These are phyloP conservation scores for Nomada lathburiana DNA, from an alignment of 2,888 invertebrate genomes.

Conservation along the genomic window DNA sequence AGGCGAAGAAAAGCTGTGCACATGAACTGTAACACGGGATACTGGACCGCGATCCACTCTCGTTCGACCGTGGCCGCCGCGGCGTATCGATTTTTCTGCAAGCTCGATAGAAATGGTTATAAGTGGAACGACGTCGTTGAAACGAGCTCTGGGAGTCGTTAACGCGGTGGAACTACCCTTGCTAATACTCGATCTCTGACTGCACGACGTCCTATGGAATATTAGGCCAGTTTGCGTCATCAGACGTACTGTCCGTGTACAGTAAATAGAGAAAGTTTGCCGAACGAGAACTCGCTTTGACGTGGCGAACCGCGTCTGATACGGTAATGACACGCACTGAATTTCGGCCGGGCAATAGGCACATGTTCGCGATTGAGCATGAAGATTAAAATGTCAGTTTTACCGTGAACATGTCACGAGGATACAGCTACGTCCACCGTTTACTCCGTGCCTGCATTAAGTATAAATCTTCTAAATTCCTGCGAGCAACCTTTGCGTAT, in stretches of 20 bases:
- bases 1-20: slow-evolving; percentile 9
- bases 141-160: slow-evolving; percentile 32
- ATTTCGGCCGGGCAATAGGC: too few relatives aligned
- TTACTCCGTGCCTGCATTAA: too few relatives aligned
- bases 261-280: neutral
- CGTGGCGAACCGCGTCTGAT: too few relatives aligned
- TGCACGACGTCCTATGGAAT: slow-evolving; percentile 7
- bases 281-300: too few relatives aligned
- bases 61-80: neutral
- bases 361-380: too few relatives aligned
- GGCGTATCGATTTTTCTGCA: slow-evolving; percentile 21
- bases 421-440: too few relatives aligned
- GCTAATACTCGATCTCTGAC: slow-evolving; percentile 27
- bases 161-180: slow-evolving; percentile 8
- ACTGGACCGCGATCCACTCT: neutral
- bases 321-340: too few relatives aligned
- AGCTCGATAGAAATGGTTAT: slow-evolving; percentile 9
- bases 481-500: too few relatives aligned
- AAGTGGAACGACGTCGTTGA: slow-evolving; percentile 28
- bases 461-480: too few relatives aligned
- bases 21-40: neutral
- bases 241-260: neutral
- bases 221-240: slow-evolving; percentile 24
- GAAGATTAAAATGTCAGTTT: too few relatives aligned
- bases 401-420: too few relatives aligned